Base-by-base conservation (phyloP, 2,797 vertebrate genomes). In the Fratercula arctica region DNA sequence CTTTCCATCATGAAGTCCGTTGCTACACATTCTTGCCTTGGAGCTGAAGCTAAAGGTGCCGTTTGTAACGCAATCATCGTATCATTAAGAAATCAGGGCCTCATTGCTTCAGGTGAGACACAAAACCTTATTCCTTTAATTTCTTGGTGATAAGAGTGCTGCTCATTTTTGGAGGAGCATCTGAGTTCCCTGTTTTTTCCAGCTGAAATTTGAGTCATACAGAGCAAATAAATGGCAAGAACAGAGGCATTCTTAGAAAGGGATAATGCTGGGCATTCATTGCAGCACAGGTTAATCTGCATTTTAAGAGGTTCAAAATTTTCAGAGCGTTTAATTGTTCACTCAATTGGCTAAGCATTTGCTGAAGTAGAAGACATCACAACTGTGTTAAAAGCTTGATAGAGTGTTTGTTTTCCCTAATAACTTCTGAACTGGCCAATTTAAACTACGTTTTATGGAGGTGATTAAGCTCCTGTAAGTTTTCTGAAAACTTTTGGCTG, bases 241-340 rank as follows among this genome's bases (percentile, higher is more conserved):
- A 85, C 85, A 95, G 95, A 92, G 56, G 56, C 87, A 39, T 45
- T 75, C 90, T 97, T 69, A 72, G 74, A 90, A 94, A 90, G 69
- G 56, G 59, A 59, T 95, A 91, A 89, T 51, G 11, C 61, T 88
- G 84, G 77, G 37, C 91, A 48, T 94, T 97, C 60, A 48, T 39
- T 78, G 91, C 35, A 23, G 70, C 39, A 51, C 90, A 95, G 78
- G 69, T 96, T 96, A 84, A 96, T 96, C 91, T 97, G 82, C 93
- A 85, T 92, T 97, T 93, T 96, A 96, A 96, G 89, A 95, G 88
- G 87, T 93, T 96, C 64, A 86, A 91, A 91, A 93, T 95, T 93
- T 91, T 97, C 87, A 89, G 87, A 89, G 85, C 21, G 13, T 96
- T 95, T 95, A 80, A 64, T 94, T 90, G 51, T 90, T 87, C 66